These are phyloP conservation scores for Desmophyllum pertusum DNA, from an alignment of 92 coral and sea anemone species.

Conservation along the genomic window DNA sequence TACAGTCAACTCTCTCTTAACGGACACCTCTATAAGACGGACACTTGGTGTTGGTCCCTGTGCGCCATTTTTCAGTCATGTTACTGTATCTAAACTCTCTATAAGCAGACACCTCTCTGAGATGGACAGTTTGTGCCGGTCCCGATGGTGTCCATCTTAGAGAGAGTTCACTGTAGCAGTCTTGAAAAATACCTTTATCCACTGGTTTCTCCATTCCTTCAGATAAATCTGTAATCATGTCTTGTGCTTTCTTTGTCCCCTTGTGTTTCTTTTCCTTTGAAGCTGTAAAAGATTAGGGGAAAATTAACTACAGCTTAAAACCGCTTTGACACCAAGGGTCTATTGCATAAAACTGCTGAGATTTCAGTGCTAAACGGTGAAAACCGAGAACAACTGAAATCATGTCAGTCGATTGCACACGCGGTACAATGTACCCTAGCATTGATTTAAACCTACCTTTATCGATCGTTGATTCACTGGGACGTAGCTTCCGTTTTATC, in stretches of 20 bases:
- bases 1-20: no score
- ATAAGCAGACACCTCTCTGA: no score
- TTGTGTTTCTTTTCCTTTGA: slow-evolving; percentile 1
- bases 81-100: no score
- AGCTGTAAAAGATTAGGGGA: neutral
- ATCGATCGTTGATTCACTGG: slow-evolving; percentile 1
- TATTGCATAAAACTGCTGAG: neutral
- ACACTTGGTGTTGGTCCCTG: no score
- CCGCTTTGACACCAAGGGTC: no score
- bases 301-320: neutral
- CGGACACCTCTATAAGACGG: no score
- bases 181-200: no score
- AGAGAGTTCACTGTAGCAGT: no score
- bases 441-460: slow-evolving; percentile 10
- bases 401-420: neutral
- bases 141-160: no score
- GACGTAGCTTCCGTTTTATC: slow-evolving; percentile 23
- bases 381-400: neutral
- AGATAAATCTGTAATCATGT: neutral
- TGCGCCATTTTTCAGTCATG: no score
- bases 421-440: no score
- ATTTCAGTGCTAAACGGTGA: neutral
- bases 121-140: no score
- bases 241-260: slow-evolving; percentile 3
- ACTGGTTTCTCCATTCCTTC: neutral